Conservation (phyloP, 2,797 vertebrate genomes). For the Hylomyscus alleni region DNA sequence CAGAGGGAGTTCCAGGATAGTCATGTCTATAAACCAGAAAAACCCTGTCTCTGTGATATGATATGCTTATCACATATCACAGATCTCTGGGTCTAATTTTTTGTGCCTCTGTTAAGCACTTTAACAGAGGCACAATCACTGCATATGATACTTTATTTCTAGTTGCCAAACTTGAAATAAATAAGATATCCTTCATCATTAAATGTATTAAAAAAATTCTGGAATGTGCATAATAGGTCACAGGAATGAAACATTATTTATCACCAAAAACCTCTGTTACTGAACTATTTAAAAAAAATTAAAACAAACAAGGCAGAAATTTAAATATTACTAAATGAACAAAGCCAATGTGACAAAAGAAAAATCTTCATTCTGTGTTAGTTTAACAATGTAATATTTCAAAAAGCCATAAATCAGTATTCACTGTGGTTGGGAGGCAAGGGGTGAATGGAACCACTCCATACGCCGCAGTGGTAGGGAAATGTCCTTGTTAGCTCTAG, state of each 20-base stretch:
- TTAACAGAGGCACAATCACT: not conserved
- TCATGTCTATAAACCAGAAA: not conserved
- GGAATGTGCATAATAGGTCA: not conserved
- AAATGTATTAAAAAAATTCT: not conserved
- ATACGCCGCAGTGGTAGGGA: not conserved
- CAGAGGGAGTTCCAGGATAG: not conserved
- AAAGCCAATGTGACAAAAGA: not conserved
- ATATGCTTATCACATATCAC: no score
- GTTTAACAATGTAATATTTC: not conserved
- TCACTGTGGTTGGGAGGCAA: not conserved
- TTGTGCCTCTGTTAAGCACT: no score
- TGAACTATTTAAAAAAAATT: not conserved
- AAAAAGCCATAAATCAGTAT: not conserved
- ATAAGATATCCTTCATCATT: not conserved
- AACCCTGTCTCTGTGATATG: not conserved
- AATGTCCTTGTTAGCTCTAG: not conserved
- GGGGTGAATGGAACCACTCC: not conserved
- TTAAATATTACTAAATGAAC: not conserved
- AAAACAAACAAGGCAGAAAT: not conserved
- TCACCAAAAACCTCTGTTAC: not conserved
- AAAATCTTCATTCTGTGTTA: not conserved
- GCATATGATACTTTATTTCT: not conserved
- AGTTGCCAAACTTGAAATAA: not conserved
- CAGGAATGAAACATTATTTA: not conserved
- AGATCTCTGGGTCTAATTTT: no score